Evolutionary conservation across 1,140 invertebrate species (phyloP), one percentile per base, ranked within the genome.

Genomic region (Wasmannia auropunctata): DNA sequence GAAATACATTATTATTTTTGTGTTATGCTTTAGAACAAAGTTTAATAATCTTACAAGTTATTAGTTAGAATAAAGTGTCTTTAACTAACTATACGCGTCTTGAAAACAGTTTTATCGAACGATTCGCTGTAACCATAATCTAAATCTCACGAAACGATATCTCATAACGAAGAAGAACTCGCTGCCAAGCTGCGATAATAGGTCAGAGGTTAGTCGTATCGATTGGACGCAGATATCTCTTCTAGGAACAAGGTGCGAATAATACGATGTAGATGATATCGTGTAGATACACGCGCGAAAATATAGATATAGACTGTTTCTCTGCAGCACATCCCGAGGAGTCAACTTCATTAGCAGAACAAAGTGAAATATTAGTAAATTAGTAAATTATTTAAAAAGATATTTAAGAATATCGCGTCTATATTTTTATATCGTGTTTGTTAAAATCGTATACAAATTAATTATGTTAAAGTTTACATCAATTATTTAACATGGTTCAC

Each of bases 171-270:
- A 85, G 62, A 89, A 90, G 63, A 90, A 88, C 76, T 84, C 28
- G 51, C 63, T 51, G 87, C 54, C 75, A 51, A 80, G 60, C 65
- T 77, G 60, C 58, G 89, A 91, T 91, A 91, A 91, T 91, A 91
- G 89, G 89, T 91, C 89, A 90, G 83, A 88, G 89, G 89, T 91
- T 91, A 88, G 79, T 79, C 65, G 67, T 88, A 91, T 91, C 79
- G 89, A 91, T 91, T 90, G 83, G 79, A 91, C 49, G 84, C 83
- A 72, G 77, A 90, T 91, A 88, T 69, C 86, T 56, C 63, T 77
- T 84, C 83, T 86, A 67, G 51, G 37, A 90, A 85, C 86, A 87
- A 81, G 86, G 72, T 86, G 74, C 60, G 86, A 90, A 90, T 80
- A 90, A 56, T 67, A 65, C 62, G 60, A 10, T 85, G 60, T 19